Base-by-base conservation (phyloP, 2,888 invertebrate species). In the Panzeria rudis region DNA sequence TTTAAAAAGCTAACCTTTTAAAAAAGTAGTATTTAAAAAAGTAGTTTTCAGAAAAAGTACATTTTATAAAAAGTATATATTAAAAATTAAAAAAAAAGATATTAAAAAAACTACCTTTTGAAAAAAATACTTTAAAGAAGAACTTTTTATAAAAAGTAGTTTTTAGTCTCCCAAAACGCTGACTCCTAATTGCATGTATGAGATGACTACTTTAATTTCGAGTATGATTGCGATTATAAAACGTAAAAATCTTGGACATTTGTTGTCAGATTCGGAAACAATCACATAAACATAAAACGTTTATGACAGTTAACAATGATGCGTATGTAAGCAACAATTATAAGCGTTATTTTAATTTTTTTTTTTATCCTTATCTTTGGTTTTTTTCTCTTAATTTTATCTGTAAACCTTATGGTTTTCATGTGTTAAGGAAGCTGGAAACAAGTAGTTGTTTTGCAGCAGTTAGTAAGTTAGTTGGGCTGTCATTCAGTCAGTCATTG, bases 221-320 rank as follows among this genome's bases (percentile, higher is more conserved):
- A 59, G 25, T 71, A 72, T 38, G 82, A 82, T 69, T 56, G 69
- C 32, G 9, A 29, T 13, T 61, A 41, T 62, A 71, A 82, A 76
- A 82, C 52, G 44, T 77, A 71, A 71, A 81, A 83, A 72, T 83
- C 71, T 77, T 71, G 82, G 56, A 85, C 85, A 54, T 78, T 69
- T 78, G 38, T 73, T 80, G 85, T 78, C 85, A 75, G 78, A 23
- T 44, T 69, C 64, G 41, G 41, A 20, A 69, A 69, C 62, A 81
- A 81, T 75, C 85, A 44, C 73, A 85, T 85, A 82, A 82, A 81
- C 73, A 56, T 69, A 82, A 85, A 85, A 78, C 85, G 69, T 85
- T 85, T 82, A 85, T 82, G 85, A 85, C 85, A 85, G 81, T 82
- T 78, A 64, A 82, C 81, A 81, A 78, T 75, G 78, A 85, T 85